Evolutionary conservation across 2,113 vertebrate genomes (phyloP), one percentile per base, ranked within the genome.

Genomic region (Lethenteron camtschaticum): DNA sequence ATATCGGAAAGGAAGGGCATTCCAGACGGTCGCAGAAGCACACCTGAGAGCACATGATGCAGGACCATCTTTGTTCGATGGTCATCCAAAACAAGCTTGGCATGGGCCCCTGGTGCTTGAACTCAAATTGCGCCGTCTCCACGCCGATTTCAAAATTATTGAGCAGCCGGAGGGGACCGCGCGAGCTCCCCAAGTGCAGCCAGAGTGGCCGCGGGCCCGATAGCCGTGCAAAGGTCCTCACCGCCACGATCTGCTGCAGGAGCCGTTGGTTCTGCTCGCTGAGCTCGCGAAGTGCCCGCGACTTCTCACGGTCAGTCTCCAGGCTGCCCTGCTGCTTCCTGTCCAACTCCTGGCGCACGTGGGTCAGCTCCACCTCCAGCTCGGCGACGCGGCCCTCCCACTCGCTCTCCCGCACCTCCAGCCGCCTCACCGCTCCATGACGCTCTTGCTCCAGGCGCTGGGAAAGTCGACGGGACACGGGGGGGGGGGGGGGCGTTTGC

Each of bases 381-480:
- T 99, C 94, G 0, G 89, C 87, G 70, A 95, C 89, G 0, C 92
- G 84, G 24, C 88, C 85, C 82, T 97, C 94, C 94, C 94, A 99
- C 73, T 97, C 92, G 1, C 92, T 90, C 77, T 99, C 92, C 58
- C 83, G 85, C 73, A 85, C 91, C 76, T 96, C 91, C 75, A 95
- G 82, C 8, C 90, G 83, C 71, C 89, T 79, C 71, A 86, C 81
- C 72, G 96, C 69, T 74, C 96, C 92, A 0, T 97, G 89, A 70
- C 96, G 96, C 78, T 97, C 94, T 79, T 97, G 94, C 75, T 95
- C 92, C 78, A 97, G 80, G 77, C 87, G 86, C 94, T 99, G 76
- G 56, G 55, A 59, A 66, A 41, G 41, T 41, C 41, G 41, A 41
- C 41, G 41, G 41, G 41, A 41, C 1, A 41, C 41, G 1, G 41